Base-by-base conservation (phyloP, 2,113 vertebrate species). In the Cheirogaleus medius region DNA sequence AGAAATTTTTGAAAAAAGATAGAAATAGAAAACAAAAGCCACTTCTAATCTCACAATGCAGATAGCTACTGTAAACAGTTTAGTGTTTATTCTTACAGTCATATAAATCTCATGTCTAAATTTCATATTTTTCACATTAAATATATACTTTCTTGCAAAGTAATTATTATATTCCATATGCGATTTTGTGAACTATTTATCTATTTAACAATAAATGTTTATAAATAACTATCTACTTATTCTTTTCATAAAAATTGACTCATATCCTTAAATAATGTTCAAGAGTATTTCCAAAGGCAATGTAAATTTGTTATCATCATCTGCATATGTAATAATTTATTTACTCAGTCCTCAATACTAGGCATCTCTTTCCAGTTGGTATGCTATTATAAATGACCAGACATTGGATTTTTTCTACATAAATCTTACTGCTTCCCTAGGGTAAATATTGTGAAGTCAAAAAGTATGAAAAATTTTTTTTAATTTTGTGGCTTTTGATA, bases 141-240 rank as follows among this genome's bases (percentile, higher is more conserved):
- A 76, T 54, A 88, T 77, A n/a, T 42, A 56, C 25, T 91, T 84
- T 97, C 66, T 91, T 96, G 3, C 52, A 71, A 94, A 95, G 83
- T 63, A 74, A 85, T 54, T 95, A 88, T 37, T 52, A 87, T 15
- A 69, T 52, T 64, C 63, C 17, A 73, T 42, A 85, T 89, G 66
- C 20, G 73, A 64, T 76, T 94, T 81, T 90, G 69, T 95, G 44
- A 94, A 77, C 10, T 76, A 77, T 77, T 49, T 76, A 49, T 76
- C 32, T 49, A 77, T 34, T 77, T 32, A 34, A 34, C 29, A 77
- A 77, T 32, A 47, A 76, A 76, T 29, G 27, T 29, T 76, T 47
- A 47, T 18, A 76, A 27, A 76, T 76, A 76, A 32, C 23, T 63
- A 89, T 77, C 39, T 74, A 29, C 39, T 29, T 29, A 89, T 81